Percentiles rank a stretch among this genome's conserved stretches.
These are phyloP conservation scores for Botia almorhae DNA, from an alignment of 2,797 vertebrate species.

Conservation along the genomic window DNA sequence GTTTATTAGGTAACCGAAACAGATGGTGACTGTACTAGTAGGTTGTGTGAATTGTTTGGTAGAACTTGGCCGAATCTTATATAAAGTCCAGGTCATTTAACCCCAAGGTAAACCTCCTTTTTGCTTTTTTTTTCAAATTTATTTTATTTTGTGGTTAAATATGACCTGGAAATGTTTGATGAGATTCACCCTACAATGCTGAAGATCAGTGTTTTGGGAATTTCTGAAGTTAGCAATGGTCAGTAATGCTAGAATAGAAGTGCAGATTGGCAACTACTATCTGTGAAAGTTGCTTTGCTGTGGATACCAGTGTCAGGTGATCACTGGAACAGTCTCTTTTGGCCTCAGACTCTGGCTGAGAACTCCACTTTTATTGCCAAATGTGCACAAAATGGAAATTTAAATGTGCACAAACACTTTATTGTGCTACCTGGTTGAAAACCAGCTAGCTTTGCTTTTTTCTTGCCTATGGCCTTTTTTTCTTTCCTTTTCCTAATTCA, in stretches of 20 bases:
- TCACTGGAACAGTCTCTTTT: not conserved
- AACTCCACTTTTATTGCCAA: slow-evolving; percentile 52
- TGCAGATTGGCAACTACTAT: slow-evolving; percentile 14
- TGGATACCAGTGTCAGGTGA: slow-evolving; percentile 30
- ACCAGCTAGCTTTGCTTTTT: slow-evolving; percentile 31
- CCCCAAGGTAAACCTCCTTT: no score
- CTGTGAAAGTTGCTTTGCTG: not conserved
- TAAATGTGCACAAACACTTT: slow-evolving; percentile 42
- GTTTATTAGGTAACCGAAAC: slow-evolving; percentile 33
- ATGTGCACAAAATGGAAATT: slow-evolving; percentile 41
- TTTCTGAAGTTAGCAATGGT: slow-evolving; percentile 1
- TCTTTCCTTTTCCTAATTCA: slow-evolving; percentile 13
- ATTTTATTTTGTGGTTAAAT: not conserved
- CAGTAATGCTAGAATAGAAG: not conserved
- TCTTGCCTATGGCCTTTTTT: slow-evolving; percentile 23
- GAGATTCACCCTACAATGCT: not conserved
- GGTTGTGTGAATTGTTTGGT: slow-evolving; percentile 2
- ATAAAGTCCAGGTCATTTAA: slow-evolving; percentile 10
- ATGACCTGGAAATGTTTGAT: slow-evolving; percentile 17
- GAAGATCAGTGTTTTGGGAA: slow-evolving; percentile 1
- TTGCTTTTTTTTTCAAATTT: no score
- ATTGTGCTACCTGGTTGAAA: slow-evolving; percentile 51
- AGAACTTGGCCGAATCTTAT: not conserved
- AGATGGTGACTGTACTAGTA: slow-evolving; percentile 13
- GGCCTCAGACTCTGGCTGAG: slow-evolving; percentile 38